Evolutionary conservation across 2,113 vertebrate genomes (phyloP).

Genomic region (Prunella fulvescens): DNA sequence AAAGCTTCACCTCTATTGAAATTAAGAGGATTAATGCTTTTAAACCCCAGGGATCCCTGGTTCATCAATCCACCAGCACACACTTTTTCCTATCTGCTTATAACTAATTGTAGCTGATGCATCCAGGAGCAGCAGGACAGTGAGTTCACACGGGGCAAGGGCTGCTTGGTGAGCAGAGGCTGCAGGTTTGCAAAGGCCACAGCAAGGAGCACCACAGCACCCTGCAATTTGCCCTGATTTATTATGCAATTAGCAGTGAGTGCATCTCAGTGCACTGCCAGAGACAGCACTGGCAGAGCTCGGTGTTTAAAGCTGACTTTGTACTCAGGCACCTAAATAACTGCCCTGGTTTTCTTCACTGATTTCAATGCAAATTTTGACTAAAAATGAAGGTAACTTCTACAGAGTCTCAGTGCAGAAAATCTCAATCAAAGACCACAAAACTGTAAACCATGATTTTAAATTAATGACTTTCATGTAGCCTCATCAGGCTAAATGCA

Average conservation of each 20-base stretch:
- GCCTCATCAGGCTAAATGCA: background rate
- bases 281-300: background rate
- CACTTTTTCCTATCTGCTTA: background rate
- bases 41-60: background rate
- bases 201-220: background rate
- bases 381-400: background rate
- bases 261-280: background rate
- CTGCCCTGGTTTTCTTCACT: background rate
- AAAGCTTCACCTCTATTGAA: background rate
- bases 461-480: background rate
- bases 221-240: constrained; percentile 8
- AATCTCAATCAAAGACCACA: background rate
- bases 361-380: background rate
- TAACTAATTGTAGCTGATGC: background rate
- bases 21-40: background rate
- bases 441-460: background rate
- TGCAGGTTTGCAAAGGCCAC: background rate
- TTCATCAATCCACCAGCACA: background rate
- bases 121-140: background rate
- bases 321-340: background rate
- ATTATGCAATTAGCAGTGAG: background rate
- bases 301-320: background rate
- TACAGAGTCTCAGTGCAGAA: background rate
- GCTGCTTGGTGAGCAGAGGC: background rate
- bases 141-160: background rate